Evolutionary conservation across 2,113 vertebrate species (phyloP).

Genomic region (Dicrurus megarhynchus): DNA sequence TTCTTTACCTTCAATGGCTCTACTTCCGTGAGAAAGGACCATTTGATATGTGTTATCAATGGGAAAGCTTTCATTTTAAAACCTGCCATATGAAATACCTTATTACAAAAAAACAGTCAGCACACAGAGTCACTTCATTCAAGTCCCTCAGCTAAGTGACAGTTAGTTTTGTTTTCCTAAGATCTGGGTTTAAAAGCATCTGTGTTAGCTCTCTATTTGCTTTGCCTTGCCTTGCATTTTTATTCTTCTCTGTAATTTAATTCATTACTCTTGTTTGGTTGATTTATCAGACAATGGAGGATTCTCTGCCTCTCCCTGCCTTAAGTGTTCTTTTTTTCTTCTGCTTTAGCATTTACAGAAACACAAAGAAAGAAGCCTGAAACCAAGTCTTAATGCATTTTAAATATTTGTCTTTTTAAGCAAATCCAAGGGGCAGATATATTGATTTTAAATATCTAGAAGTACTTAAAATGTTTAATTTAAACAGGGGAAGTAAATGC

Average conservation of each 20-base stretch:
- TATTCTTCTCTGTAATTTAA: constrained; percentile 40
- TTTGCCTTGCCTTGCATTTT: constrained; percentile 39
- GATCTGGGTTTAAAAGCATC: constrained; percentile 24
- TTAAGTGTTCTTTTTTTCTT: neutral
- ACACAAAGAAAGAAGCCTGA: constrained; percentile 31
- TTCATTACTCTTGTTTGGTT: constrained; percentile 27
- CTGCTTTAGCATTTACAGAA: constrained; percentile 33
- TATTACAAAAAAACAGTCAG: constrained; percentile 4
- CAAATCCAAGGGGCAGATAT: constrained; percentile 7
- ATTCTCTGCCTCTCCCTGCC: constrained; percentile 20
- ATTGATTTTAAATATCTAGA: constrained; percentile 30
- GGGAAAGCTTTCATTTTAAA: constrained; percentile 22
- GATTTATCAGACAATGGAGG: constrained; percentile 40
- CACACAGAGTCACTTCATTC: neutral
- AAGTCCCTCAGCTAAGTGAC: neutral
- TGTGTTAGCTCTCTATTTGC: constrained; percentile 26
- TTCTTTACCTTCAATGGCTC: neutral
- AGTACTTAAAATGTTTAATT: constrained; percentile 17
- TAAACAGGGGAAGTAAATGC: neutral
- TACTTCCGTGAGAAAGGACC: neutral
- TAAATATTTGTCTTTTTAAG: constrained; percentile 60
- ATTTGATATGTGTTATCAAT: neutral
- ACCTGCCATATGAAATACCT: neutral
- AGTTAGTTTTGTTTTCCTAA: constrained; percentile 58
- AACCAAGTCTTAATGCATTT: constrained; percentile 42